phyloP scores from a whole-genome alignment of 2,888 invertebrate genomes.

The Odontomyia ornata region DNA sequence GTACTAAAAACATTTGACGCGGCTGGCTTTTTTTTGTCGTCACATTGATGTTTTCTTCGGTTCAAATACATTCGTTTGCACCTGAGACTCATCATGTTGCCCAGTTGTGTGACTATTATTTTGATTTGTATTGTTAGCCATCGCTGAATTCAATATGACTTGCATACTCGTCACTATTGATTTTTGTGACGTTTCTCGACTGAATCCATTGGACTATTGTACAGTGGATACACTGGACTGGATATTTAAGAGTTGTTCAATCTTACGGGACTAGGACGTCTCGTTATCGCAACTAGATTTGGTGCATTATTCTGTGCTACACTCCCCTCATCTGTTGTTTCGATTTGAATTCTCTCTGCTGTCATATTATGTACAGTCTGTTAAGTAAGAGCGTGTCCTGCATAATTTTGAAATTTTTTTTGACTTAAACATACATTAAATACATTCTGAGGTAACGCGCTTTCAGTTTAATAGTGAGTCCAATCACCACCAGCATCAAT shows the following conservation, averaged over 20 bases:
- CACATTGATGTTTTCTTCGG: conserved; percentile 24
- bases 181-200: too few relatives aligned
- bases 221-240: conserved; percentile 83
- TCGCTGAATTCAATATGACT: conserved; percentile 20
- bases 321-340: conserved; percentile 28
- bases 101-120: too few relatives aligned
- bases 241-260: conserved; percentile 78
- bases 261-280: conserved; percentile 75
- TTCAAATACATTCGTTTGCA: conserved; percentile 5
- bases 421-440: too few relatives aligned
- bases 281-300: conserved; percentile 72
- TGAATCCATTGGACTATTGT: too few relatives aligned
- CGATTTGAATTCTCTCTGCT: conserved; percentile 24
- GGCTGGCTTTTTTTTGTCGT: conserved; percentile 1
- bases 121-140: conserved; percentile 12
- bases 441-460: too few relatives aligned
- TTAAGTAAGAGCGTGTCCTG: too few relatives aligned
- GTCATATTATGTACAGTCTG: conserved; percentile 28
- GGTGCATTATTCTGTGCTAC: conserved; percentile 60
- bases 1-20: neutral
- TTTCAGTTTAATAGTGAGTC: too few relatives aligned
- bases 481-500: too few relatives aligned
- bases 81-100: neutral
- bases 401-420: too few relatives aligned
- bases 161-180: conserved; percentile 20